These are phyloP conservation scores for Leptosomus discolor DNA, from an alignment of 2,113 vertebrate species.

Conservation along the genomic window DNA sequence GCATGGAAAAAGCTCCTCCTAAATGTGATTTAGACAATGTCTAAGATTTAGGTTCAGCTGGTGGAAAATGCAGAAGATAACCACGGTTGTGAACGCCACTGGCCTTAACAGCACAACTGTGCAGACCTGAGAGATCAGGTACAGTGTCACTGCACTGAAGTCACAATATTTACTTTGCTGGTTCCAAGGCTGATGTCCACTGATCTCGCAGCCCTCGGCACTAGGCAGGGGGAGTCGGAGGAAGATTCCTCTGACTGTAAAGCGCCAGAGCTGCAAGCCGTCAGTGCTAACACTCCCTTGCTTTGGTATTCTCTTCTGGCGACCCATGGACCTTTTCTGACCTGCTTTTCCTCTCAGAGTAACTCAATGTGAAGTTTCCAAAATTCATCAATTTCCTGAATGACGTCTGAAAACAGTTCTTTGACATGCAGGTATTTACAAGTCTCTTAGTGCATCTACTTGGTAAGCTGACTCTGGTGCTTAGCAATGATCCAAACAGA, in stretches of 20 bases:
- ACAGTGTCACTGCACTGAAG: background rate
- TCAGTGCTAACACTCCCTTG: background rate
- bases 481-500: background rate
- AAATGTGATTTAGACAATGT: background rate
- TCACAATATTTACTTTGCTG: background rate
- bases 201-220: background rate
- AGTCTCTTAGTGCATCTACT: background rate
- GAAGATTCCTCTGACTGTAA: background rate
- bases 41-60: background rate
- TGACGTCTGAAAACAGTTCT: background rate
- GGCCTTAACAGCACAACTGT: background rate
- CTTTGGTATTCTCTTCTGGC: background rate
- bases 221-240: background rate
- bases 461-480: background rate
- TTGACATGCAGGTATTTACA: background rate
- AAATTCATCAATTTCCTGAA: background rate
- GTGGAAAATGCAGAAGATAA: background rate
- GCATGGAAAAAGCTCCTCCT: background rate
- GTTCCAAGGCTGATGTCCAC: background rate
- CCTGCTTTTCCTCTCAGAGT: background rate
- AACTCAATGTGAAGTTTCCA: background rate
- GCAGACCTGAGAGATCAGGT: background rate
- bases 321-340: background rate
- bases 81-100: background rate
- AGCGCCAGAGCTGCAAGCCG: fast-evolving